Evolutionary conservation across 2,797 vertebrate genomes (phyloP).

Genomic region (Onychomys torridus): DNA sequence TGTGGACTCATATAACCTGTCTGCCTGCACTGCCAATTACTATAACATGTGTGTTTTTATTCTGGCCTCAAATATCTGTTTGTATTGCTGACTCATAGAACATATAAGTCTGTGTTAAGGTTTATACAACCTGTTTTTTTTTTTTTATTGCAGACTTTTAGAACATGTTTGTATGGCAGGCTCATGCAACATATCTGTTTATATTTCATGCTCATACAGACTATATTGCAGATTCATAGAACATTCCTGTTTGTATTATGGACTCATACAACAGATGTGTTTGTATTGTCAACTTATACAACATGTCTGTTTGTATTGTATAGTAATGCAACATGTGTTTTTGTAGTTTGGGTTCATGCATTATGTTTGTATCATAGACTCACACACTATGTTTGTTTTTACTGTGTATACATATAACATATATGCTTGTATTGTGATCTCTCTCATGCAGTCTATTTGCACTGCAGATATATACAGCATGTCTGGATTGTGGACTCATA

Average conservation of each 20-base stretch:
- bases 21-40: neutral
- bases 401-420: neutral
- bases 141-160: neutral
- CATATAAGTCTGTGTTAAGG: neutral
- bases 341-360: neutral
- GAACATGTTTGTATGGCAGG: neutral
- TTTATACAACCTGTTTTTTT: neutral
- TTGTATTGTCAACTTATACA: neutral
- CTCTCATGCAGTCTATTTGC: neutral
- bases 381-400: neutral
- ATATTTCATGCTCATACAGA: neutral
- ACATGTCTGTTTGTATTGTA: neutral
- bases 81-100: neutral
- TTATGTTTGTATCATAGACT: neutral
- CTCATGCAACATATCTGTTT: neutral
- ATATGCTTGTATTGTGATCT: neutral
- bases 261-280: neutral
- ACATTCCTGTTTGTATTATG: neutral
- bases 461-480: neutral
- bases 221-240: neutral
- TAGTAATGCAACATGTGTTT: neutral
- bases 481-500: neutral
- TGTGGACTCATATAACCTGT: neutral
- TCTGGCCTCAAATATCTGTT: neutral
- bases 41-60: neutral